These are phyloP conservation scores for Aromia moschata DNA, from an alignment of 2,888 invertebrate species.

Conservation along the genomic window DNA sequence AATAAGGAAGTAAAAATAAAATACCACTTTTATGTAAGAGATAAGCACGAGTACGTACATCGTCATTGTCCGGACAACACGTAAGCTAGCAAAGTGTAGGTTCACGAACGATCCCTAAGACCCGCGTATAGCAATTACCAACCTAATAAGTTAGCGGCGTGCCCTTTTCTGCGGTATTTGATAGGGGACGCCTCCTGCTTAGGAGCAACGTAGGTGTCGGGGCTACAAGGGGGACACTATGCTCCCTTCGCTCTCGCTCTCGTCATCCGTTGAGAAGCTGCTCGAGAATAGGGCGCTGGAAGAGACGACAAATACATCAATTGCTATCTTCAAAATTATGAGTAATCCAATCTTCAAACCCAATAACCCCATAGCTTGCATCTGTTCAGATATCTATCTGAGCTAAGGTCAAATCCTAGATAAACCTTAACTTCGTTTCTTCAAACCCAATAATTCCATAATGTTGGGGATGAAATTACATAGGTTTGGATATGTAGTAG, in stretches of 20 bases:
- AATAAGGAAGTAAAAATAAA: neutral
- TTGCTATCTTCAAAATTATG: too few species aligned
- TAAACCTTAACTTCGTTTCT: too few species aligned
- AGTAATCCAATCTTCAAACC: too few species aligned
- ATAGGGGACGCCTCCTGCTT: constrained; percentile 45
- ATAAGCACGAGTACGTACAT: constrained; percentile 45
- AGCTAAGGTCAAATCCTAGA: too few species aligned
- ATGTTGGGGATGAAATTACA: too few species aligned
- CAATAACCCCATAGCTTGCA: too few species aligned
- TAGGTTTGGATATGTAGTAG: too few species aligned
- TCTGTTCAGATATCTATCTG: too few species aligned
- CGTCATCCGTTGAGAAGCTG: constrained; percentile 61
- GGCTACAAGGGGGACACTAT: constrained; percentile 63
- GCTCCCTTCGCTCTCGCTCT: constrained; percentile 65
- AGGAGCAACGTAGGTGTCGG: constrained; percentile 52
- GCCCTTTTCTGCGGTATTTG: constrained; percentile 57
- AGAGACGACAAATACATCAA: constrained; percentile 39
- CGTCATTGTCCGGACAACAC: constrained; percentile 27
- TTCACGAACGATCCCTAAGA: constrained; percentile 25
- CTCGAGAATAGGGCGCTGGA: constrained; percentile 74
- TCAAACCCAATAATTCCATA: too few species aligned
- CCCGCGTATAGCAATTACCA: constrained; percentile 47
- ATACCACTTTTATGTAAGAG: constrained; percentile 16
- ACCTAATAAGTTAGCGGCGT: constrained; percentile 62
- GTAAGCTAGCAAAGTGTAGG: constrained; percentile 27